Conservation (phyloP, 2,113 vertebrate species). For the Cryptoleucopteryx plumbea region DNA sequence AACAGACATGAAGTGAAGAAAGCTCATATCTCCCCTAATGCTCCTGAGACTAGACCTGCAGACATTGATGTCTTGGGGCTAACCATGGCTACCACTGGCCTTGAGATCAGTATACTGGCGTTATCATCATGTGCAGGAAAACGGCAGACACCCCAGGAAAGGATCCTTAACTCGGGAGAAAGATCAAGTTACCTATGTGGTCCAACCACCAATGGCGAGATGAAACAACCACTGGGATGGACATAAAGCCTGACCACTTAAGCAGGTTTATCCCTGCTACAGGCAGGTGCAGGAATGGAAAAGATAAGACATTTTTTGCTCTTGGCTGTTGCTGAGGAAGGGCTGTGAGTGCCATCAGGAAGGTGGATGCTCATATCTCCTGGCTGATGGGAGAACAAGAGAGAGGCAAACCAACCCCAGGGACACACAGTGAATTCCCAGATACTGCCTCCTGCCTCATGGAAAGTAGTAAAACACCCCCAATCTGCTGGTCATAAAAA, state of each 20-base stretch:
- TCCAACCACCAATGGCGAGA: background rate
- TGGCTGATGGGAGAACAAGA: background rate
- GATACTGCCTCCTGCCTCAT: background rate
- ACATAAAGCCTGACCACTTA: background rate
- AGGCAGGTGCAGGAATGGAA: background rate
- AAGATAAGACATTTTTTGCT: background rate
- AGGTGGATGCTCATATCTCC: background rate
- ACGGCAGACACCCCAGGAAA: background rate
- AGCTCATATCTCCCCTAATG: background rate
- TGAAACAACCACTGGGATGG: background rate
- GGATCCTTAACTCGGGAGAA: background rate
- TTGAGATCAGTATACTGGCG: background rate
- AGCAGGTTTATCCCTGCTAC: background rate
- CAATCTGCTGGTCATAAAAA: slow-evolving; percentile 3
- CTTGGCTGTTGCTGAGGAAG: background rate
- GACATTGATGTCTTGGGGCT: background rate
- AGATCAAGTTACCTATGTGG: background rate
- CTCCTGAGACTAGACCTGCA: background rate
- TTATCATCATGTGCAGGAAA: background rate
- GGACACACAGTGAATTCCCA: background rate
- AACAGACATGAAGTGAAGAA: background rate
- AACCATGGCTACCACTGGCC: background rate
- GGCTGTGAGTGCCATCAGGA: background rate
- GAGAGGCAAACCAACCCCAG: background rate
- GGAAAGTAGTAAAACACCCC: background rate